These are phyloP conservation scores for Phalacrocorax pelagicus DNA, from an alignment of 2,113 vertebrate genomes.

Conservation along the genomic window DNA sequence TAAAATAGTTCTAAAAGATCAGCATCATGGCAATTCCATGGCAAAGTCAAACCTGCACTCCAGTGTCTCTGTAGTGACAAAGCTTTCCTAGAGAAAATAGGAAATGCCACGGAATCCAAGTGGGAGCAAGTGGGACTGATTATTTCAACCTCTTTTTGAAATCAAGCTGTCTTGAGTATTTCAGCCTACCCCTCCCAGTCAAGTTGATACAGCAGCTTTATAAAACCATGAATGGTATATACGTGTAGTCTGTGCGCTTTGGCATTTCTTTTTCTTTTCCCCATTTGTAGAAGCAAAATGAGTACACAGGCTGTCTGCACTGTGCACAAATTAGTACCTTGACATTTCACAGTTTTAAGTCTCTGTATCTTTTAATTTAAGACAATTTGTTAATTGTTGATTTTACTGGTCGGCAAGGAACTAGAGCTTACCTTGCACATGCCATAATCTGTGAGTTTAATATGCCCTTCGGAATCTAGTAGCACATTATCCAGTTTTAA, in stretches of 20 bases:
- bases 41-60: not conserved
- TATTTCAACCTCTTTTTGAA: not conserved
- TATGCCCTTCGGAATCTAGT: constrained; percentile 97
- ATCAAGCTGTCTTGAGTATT: not conserved
- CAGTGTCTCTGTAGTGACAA: not conserved
- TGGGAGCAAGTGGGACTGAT: not conserved
- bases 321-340: not conserved
- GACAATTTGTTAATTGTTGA: not conserved
- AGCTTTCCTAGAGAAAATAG: not conserved
- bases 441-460: constrained; percentile 99
- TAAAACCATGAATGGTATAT: not conserved
- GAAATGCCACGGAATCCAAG: not conserved
- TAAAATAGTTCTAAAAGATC: not conserved
- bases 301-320: not conserved
- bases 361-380: not conserved
- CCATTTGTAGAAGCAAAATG: not conserved
- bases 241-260: not conserved
- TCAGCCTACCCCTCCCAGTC: not conserved
- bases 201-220: not conserved
- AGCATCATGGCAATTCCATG: not conserved
- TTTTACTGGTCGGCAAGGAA: not conserved
- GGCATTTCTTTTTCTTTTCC: not conserved
- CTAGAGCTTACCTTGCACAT: constrained; percentile 93
- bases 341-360: not conserved
- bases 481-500: constrained; percentile 98